A percentile compares a stretch with the other conserved stretches of the same genome.
phyloP scores from a whole-genome alignment of 1,140 invertebrate genomes.

The Trinorchestia longiramus region DNA sequence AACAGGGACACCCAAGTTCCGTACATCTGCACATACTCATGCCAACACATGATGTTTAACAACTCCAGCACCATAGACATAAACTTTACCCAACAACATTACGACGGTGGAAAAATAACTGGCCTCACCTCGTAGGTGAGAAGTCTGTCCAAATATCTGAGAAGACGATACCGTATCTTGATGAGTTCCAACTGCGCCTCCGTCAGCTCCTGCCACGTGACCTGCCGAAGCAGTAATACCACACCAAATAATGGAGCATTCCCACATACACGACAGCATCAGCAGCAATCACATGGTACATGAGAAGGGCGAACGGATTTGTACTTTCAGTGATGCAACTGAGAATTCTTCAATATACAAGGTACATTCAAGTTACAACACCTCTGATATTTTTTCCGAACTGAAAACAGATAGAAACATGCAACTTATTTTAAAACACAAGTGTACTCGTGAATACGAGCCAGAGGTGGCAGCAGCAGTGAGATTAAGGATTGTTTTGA shows the following conservation, averaged over 20 bases:
- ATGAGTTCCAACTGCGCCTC: slow-evolving; percentile 76
- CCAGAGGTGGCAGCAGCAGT: no score
- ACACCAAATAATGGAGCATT: background rate
- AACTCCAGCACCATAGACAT: background rate
- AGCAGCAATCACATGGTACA: background rate
- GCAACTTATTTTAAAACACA: no score
- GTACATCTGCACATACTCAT: no score
- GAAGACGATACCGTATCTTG: slow-evolving; percentile 74
- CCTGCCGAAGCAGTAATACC: slow-evolving; percentile 64
- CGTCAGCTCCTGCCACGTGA: slow-evolving; percentile 71
- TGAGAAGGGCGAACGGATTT: background rate
- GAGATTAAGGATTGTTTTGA: no score
- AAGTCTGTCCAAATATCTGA: slow-evolving; percentile 77
- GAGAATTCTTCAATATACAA: no score
- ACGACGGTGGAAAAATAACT: background rate
- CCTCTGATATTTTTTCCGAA: no score
- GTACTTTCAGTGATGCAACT: background rate
- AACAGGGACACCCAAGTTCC: no score
- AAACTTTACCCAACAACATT: background rate
- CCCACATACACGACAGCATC: background rate
- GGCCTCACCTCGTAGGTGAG: slow-evolving; percentile 76
- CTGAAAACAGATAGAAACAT: no score
- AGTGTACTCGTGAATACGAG: no score
- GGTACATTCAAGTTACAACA: no score
- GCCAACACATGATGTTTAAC: background rate